Base-by-base conservation (phyloP, 1,140 invertebrate species). In the Sycophila sp. region DNA sequence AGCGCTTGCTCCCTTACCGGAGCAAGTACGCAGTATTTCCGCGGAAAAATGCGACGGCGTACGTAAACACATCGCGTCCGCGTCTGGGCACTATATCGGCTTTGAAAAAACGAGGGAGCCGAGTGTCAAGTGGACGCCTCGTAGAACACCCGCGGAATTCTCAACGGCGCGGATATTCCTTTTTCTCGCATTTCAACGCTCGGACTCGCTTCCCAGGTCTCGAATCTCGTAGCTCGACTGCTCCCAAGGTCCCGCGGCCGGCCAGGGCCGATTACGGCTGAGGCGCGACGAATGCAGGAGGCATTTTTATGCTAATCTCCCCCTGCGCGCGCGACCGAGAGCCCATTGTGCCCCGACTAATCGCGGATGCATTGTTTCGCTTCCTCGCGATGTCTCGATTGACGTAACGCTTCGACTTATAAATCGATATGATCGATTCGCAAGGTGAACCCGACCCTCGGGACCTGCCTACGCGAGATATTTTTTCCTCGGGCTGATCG, bases 261-360 rank as follows among this genome's bases (percentile, higher is more conserved):
- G 4, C 70, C 80, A 80, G 80, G 79, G 79, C 75, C 76, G 66
- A 53, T 67, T 36, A 26, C 38, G 58, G 38, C 34, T 19, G 36
- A 22, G 8, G 73, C 69, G 73, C 45, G 13, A 69, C 42, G 71
- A 49, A 73, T 71, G 24, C 4, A 10, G 69, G 72, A 65, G 68
- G 71, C 63, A 78, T 80, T 82, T 81, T 79, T 78, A 80, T 82
- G 79, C 77, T 77, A 82, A 82, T 81, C 13, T 60, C 69, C 70
- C 69, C 69, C 70, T n/a, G n/a, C n/a, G n/a, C n/a, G n/a, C n/a
- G n/a, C n/a, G n/a, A n/a, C n/a, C n/a, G n/a, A n/a, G n/a, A n/a
- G 58, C 64, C 71, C 78, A 80, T 77, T 77, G 77, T 76, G 63
- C 34, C 75, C n/a, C 69, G 59, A 70, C 72, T 69, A 73, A 47